Evolutionary conservation across 30 jellyfish, hydroid and myxozoan genomes (phyloP).

Genomic region (Aurelia aurita complex sp. Pacific): DNA sequence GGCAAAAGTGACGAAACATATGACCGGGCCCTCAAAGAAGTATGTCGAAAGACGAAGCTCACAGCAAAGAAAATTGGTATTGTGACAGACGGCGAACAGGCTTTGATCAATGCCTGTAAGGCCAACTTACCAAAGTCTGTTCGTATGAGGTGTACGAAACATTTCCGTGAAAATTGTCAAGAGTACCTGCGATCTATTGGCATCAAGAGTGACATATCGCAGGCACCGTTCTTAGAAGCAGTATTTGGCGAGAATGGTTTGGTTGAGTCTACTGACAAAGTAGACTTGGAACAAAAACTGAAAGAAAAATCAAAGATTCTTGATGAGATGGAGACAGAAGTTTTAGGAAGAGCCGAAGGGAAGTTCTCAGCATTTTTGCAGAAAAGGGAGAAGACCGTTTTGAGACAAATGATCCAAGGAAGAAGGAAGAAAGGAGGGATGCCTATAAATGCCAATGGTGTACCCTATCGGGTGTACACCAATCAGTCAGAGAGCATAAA

Average conservation of each 20-base stretch:
- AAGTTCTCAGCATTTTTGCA: background rate
- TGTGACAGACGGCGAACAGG: constrained; percentile 28
- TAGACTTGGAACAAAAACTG: constrained; percentile 1
- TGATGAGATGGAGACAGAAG: background rate
- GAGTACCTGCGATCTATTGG: constrained; percentile 15
- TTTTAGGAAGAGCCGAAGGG: background rate
- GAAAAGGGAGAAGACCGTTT: background rate
- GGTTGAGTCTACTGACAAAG: constrained; percentile 12
- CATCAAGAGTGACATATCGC: background rate
- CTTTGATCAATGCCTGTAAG: constrained; percentile 26
- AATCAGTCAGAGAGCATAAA: constrained; percentile 1
- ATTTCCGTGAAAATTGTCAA: constrained; percentile 13
- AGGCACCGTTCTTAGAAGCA: constrained; percentile 5
- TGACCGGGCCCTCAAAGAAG: constrained; percentile 3
- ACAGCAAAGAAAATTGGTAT: background rate
- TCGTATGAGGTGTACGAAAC: constrained; percentile 13
- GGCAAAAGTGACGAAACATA: constrained; percentile 6
- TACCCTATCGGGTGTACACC: background rate
- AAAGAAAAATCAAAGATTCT: background rate
- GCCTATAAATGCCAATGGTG: background rate
- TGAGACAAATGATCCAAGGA: background rate
- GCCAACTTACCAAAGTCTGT: background rate
- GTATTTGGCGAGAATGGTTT: constrained; percentile 40
- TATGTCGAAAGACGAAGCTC: constrained; percentile 9
- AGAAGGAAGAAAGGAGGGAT: background rate